Percentiles rank a stretch among this genome's conserved stretches.
phyloP scores from a whole-genome alignment of 2,797 vertebrate species.

The Epinephelus awoara region DNA sequence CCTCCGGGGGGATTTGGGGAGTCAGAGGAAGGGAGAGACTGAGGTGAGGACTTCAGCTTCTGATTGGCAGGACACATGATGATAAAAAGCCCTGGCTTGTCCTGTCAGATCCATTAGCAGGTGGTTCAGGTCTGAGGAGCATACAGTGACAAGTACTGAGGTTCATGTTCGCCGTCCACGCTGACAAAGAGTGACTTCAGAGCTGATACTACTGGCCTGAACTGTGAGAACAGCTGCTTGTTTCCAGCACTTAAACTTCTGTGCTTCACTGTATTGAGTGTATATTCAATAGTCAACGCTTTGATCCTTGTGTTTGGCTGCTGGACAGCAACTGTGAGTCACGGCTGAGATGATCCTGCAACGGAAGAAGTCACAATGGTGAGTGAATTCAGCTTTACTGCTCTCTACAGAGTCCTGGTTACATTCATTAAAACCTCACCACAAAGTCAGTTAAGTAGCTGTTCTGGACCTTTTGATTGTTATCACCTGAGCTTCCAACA shows the following conservation, averaged over 20 bases:
- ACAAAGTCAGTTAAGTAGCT: not conserved
- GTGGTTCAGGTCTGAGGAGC: conserved; percentile 36
- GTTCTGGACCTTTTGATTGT: not conserved
- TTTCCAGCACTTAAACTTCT: not conserved
- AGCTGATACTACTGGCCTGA: not conserved
- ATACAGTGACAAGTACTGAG: conserved; percentile 14
- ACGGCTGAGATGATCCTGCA: conserved; percentile 50
- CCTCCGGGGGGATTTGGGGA: conserved; percentile 69
- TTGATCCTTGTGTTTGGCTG: not conserved
- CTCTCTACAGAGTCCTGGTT: not conserved
- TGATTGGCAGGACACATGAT: conserved; percentile 53
- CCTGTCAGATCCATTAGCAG: conserved; percentile 51
- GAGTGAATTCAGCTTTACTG: conserved; percentile 36
- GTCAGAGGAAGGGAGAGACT: conserved; percentile 44
- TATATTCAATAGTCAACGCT: no score
- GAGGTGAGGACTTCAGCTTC: conserved; percentile 43
- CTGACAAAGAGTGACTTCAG: not conserved
- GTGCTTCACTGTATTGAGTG: not conserved
- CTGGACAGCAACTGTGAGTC: not conserved
- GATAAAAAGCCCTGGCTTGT: conserved; percentile 58
- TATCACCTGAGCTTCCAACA: no score
- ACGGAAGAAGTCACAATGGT: conserved; percentile 51
- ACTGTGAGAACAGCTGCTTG: not conserved
- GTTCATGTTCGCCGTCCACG: not conserved
- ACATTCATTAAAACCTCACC: no score